These are phyloP conservation scores for Anseranas semipalmata DNA, from an alignment of 2,113 vertebrate genomes.

Conservation along the genomic window DNA sequence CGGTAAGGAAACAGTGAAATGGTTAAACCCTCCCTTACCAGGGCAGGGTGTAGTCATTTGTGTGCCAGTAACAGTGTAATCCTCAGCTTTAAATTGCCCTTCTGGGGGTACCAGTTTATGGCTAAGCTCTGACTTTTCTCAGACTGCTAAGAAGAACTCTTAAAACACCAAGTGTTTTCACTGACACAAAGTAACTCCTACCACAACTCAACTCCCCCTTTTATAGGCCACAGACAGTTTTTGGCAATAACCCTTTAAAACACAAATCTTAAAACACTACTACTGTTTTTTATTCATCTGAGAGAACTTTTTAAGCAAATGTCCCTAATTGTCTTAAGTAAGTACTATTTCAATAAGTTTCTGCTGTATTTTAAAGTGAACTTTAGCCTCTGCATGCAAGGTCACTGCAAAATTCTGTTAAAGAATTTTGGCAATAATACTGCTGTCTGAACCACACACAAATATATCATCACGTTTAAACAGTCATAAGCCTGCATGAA, in stretches of 20 bases:
- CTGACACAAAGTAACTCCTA: not conserved
- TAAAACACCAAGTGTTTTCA: not conserved
- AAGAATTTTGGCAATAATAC: not conserved
- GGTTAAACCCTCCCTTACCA: fast-evolving
- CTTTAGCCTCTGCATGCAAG: not conserved
- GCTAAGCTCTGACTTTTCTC: not conserved
- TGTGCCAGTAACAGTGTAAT: not conserved
- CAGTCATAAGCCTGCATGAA: not conserved
- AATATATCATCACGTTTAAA: not conserved
- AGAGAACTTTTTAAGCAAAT: not conserved
- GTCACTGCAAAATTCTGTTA: not conserved
- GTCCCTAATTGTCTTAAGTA: not conserved
- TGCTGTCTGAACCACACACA: not conserved
- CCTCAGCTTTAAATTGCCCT: not conserved
- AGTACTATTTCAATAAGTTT: not conserved
- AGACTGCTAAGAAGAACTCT: not conserved
- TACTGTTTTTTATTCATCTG: not conserved
- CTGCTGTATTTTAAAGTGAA: not conserved
- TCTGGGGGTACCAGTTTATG: not conserved
- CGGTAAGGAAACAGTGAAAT: not conserved
- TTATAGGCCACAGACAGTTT: not conserved
- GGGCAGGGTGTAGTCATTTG: too few species aligned
- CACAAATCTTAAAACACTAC: not conserved
- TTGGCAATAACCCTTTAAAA: not conserved
- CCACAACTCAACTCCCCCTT: not conserved